Evolutionary conservation across 1,140 invertebrate genomes (phyloP).

Genomic region (Drosophila ohnishii): DNA sequence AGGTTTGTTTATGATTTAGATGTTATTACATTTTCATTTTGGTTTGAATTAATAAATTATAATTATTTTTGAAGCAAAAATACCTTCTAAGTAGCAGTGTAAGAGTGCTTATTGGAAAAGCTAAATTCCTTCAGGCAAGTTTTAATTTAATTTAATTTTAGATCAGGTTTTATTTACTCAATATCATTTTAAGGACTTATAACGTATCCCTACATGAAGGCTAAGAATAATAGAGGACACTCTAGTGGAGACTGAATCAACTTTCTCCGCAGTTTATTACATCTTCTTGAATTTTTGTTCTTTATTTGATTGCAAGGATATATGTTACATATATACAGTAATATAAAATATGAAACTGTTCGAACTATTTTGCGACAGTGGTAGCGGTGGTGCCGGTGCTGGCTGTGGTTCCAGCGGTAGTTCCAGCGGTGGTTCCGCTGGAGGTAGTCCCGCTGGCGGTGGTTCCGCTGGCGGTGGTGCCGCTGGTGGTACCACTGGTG

Average conservation of each 20-base stretch:
- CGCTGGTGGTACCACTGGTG: not conserved
- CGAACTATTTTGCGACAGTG: not conserved
- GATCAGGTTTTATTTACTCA: not conserved
- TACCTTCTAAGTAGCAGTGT: no score
- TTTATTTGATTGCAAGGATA: constrained; percentile 22
- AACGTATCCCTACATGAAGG: no score
- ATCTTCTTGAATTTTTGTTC: not conserved
- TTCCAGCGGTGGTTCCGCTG: not conserved
- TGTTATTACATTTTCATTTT: no score
- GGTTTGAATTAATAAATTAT: no score
- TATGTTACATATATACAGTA: not conserved
- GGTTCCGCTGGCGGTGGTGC: not conserved
- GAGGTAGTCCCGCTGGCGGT: not conserved
- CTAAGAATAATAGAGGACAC: not conserved
- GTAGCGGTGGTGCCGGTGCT: not conserved
- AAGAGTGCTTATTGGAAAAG: no score
- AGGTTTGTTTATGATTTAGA: no score
- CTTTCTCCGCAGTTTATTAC: no score
- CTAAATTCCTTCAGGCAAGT: no score
- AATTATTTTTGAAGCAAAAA: no score
- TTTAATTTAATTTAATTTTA: not conserved
- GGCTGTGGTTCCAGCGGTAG: not conserved
- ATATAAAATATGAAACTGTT: not conserved
- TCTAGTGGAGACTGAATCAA: no score
- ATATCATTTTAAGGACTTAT: not conserved